Percentiles rank a stretch among this genome's conserved stretches.
phyloP scores from a whole-genome alignment of 2,797 vertebrate species.

The Synaphobranchus kaupii region DNA sequence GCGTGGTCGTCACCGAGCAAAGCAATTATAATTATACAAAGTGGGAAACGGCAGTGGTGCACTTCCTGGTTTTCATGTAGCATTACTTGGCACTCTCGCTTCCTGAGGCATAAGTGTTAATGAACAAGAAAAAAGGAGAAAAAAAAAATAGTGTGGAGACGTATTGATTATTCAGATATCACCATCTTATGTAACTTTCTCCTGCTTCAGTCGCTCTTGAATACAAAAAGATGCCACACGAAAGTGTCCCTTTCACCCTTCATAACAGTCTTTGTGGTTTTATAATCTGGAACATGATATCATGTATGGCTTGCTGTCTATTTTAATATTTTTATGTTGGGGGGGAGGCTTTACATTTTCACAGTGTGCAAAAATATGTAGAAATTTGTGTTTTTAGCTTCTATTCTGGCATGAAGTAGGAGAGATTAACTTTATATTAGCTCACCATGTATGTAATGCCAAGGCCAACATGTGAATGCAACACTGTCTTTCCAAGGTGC shows the following conservation, averaged over 20 bases:
- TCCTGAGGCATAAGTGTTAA: slow-evolving; percentile 1
- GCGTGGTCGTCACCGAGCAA: neutral
- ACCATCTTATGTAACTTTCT: slow-evolving; percentile 10
- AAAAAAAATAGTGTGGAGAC: neutral
- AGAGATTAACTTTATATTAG: neutral
- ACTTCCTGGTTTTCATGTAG: slow-evolving; percentile 18
- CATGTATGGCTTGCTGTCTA: neutral
- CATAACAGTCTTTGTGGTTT: neutral
- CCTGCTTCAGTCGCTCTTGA: neutral
- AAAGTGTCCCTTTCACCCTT: neutral
- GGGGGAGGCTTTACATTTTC: neutral
- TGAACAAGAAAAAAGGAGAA: neutral
- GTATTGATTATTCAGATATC: slow-evolving; percentile 7
- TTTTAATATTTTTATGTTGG: slow-evolving; percentile 25
- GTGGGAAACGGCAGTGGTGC: neutral
- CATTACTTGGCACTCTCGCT: neutral
- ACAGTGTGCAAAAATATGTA: slow-evolving; percentile 14
- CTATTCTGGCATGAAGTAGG: neutral
- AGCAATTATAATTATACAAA: neutral
- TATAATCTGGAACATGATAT: neutral
- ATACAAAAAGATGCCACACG: neutral
- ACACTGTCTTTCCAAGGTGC: neutral
- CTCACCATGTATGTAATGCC: neutral
- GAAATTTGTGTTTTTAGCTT: slow-evolving; percentile 12
- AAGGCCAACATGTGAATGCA: slow-evolving; percentile 2